Evolutionary conservation across 2,888 invertebrate species (phyloP).

Genomic region (Spilosoma lubricipeda): DNA sequence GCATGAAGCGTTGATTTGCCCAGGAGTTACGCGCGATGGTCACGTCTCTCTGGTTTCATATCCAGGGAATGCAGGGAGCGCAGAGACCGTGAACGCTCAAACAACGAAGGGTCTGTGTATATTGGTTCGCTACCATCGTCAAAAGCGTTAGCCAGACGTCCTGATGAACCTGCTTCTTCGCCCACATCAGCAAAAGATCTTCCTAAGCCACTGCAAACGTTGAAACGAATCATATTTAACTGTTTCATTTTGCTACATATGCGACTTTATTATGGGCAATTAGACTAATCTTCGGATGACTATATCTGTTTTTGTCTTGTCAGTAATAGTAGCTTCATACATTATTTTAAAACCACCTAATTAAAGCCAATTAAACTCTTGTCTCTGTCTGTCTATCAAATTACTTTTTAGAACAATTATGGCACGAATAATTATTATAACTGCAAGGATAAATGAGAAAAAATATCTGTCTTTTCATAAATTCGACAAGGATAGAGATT

Average conservation of each 20-base stretch:
- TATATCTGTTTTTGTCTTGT: no score
- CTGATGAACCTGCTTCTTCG: constrained; percentile 81
- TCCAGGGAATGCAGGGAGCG: constrained; percentile 89
- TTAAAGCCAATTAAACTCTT: no score
- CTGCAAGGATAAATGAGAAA: no score
- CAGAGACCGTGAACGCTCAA: constrained; percentile 93
- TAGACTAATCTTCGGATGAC: no score
- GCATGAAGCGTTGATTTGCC: constrained; percentile 26
- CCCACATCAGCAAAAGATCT: constrained; percentile 78
- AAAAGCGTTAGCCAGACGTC: constrained; percentile 86
- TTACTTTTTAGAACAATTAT: no score
- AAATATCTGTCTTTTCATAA: no score
- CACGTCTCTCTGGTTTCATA: constrained; percentile 79
- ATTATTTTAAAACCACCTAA: no score
- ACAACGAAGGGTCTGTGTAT: constrained; percentile 96
- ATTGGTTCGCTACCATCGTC: constrained; percentile 97
- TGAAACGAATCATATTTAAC: neutral
- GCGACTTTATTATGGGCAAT: no score
- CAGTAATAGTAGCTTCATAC: no score
- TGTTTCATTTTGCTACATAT: neutral
- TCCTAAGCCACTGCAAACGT: constrained; percentile 74
- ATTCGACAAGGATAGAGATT: no score
- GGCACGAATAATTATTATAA: no score
- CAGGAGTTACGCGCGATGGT: constrained; percentile 69
- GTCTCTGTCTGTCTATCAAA: no score